Evolutionary conservation across 30 jellyfish, hydroid and myxozoan genomes (phyloP).

Genomic region (Turritopsis dohrnii): DNA sequence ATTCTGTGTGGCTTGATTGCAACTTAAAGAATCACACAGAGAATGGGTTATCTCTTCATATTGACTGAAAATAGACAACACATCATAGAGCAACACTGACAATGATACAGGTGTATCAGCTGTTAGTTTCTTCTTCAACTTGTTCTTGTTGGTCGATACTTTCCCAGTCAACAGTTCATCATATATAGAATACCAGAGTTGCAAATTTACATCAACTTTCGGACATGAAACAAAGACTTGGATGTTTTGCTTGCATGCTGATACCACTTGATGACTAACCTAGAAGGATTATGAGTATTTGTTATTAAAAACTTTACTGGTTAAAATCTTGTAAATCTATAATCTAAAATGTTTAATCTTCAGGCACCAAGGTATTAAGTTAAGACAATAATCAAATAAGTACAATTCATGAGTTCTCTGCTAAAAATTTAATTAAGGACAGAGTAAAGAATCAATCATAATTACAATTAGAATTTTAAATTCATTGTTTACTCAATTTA

Average conservation of each 20-base stretch:
- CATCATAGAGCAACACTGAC: neutral
- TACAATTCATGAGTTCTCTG: too few species aligned
- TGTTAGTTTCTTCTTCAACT: neutral
- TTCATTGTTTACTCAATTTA: too few species aligned
- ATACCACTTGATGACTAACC: constrained; percentile 1
- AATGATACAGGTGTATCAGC: neutral
- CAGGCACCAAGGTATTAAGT: too few species aligned
- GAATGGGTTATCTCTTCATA: neutral
- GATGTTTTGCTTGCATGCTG: constrained; percentile 5
- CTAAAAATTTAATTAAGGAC: too few species aligned
- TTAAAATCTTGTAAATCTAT: too few species aligned
- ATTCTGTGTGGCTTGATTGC: neutral
- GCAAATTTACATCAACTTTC: neutral
- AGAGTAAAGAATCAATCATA: too few species aligned
- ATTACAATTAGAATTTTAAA: too few species aligned
- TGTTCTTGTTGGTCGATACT: constrained; percentile 1
- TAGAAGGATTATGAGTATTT: neutral
- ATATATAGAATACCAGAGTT: neutral
- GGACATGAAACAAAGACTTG: neutral
- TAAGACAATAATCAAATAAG: too few species aligned
- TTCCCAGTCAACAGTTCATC: neutral
- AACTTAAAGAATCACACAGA: neutral
- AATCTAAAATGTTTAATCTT: too few species aligned
- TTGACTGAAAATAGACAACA: neutral
- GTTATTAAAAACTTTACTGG: neutral